Base-by-base conservation (phyloP, 2,888 invertebrate genomes). In the Phyllotreta striolata region DNA sequence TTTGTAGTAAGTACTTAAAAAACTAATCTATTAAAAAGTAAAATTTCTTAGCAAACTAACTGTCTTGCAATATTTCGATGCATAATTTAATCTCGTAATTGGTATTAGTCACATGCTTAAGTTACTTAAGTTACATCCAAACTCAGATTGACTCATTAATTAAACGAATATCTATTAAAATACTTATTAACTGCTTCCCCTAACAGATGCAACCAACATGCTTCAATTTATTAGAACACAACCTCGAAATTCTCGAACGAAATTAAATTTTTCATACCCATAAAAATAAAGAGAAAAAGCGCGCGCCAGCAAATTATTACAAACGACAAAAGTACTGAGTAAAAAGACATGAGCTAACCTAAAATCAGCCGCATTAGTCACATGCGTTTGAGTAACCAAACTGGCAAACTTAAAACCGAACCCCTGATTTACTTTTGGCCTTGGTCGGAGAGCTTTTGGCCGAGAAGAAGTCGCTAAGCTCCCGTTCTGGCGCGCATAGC, bases 391-490 rank as follows among this genome's bases (percentile, higher is more conserved):
- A 39, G 38, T 34, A 52, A 52, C 58, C 35, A 58, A 58, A 49
- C n/a, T 39, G 41, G 58, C 51, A 58, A 58, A 51, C 39, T 58
- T 34, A 58, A 38, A 39, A 38, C 41, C 40, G 10, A 47, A 47
- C 47, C 43, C 46, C 58, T 35, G 51, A 58, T 58, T 58, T 58
- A 58, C 58, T 58, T 58, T 46, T 58, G 58, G 51, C 58, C 58
- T 58, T 58, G 58, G 35, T 9, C 14, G 38, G 13, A 47, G 40
- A 34, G 38, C 38, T 52, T 10, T 52, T n/a, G 9, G 37, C 7
- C 52, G 5, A 49, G 38, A 52, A 52, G 52, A 52, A 52, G 38
- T 52, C 37, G 34, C 37, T 52, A 52, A 58, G 51, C 40, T 58
- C 47, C 57, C 14, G 57, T 40, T 13, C 51, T 58, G 41, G 52